phyloP scores from a whole-genome alignment of 1,140 invertebrate genomes.

The Drosophila nigromelanica region DNA sequence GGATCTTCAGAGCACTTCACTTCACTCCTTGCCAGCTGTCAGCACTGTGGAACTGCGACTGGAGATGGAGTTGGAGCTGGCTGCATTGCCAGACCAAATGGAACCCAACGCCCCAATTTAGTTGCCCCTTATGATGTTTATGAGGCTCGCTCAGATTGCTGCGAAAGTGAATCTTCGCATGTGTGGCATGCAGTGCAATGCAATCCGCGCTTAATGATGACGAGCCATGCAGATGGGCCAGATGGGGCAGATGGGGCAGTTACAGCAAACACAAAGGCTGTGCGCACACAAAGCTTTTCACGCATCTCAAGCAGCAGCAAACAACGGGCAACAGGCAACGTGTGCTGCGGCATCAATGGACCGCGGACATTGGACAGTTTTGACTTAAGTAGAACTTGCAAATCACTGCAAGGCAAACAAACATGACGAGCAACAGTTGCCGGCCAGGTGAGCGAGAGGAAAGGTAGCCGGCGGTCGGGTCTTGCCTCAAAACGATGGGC shows the following conservation, averaged over 20 bases:
- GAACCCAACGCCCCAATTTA: conserved; percentile 71
- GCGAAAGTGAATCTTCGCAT: conserved; percentile 73
- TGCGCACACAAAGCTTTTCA: conserved; percentile 64
- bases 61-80: conserved; percentile 11
- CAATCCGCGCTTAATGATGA: conserved; percentile 74
- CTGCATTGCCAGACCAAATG: conserved; percentile 49
- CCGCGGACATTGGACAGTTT: conserved; percentile 47
- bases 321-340: conserved; percentile 2
- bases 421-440: conserved; percentile 52
- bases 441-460: neutral
- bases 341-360: conserved; percentile 22
- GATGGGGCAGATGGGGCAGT: conserved; percentile 9
- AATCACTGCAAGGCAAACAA: conserved; percentile 80
- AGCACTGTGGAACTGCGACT: conserved; percentile 20
- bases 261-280: conserved; percentile 42
- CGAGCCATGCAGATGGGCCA: conserved; percentile 54
- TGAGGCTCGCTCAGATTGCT: conserved; percentile 46
- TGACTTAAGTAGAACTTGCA: conserved; percentile 80
- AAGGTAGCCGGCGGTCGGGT: neutral
- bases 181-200: conserved; percentile 60
- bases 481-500: conserved; percentile 45
- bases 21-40: conserved; percentile 41
- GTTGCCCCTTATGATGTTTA: conserved; percentile 40
- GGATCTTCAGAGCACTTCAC: conserved; percentile 44
- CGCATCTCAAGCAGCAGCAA: conserved; percentile 56